These are phyloP conservation scores for Scolopax mira DNA, from an alignment of 2,113 vertebrate species.

Conservation along the genomic window DNA sequence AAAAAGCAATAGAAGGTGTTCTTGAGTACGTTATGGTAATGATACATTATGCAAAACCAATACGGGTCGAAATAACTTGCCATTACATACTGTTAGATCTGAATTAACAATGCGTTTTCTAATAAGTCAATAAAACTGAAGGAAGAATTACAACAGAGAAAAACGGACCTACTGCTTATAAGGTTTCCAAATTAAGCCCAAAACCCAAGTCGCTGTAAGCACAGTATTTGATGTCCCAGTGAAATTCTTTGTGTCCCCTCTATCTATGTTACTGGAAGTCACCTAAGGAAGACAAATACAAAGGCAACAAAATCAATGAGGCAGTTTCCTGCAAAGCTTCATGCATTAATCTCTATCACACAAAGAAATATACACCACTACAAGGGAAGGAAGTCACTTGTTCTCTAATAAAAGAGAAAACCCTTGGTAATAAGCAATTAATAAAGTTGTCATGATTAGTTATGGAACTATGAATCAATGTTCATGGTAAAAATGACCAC, in stretches of 20 bases:
- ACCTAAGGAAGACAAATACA: constrained; percentile 83
- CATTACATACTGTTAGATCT: not conserved
- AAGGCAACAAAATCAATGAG: constrained; percentile 82
- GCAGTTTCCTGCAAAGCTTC: constrained; percentile 79
- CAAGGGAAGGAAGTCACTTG: constrained; percentile 78
- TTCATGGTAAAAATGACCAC: constrained; percentile 65
- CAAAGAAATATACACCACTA: constrained; percentile 70
- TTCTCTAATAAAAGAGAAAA: constrained; percentile 82
- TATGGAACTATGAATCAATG: constrained; percentile 78
- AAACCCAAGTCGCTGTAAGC: constrained; percentile 40
- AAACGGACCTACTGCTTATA: not conserved
- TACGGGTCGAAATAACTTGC: not conserved
- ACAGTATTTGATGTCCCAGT: constrained; percentile 67
- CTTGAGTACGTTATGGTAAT: not conserved
- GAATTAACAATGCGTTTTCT: constrained; percentile 18
- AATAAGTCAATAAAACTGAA: not conserved
- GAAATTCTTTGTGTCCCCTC: constrained; percentile 73
- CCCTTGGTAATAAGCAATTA: constrained; percentile 79
- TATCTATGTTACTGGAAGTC: constrained; percentile 78
- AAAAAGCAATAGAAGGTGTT: not conserved
- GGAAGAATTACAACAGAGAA: not conserved
- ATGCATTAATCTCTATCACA: constrained; percentile 81
- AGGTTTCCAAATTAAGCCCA: constrained; percentile 66
- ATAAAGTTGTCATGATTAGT: constrained; percentile 81
- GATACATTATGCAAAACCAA: not conserved